Evolutionary conservation across 2,797 vertebrate genomes (phyloP), one percentile per base, ranked within the genome.

Genomic region (Lagodon rhomboides): DNA sequence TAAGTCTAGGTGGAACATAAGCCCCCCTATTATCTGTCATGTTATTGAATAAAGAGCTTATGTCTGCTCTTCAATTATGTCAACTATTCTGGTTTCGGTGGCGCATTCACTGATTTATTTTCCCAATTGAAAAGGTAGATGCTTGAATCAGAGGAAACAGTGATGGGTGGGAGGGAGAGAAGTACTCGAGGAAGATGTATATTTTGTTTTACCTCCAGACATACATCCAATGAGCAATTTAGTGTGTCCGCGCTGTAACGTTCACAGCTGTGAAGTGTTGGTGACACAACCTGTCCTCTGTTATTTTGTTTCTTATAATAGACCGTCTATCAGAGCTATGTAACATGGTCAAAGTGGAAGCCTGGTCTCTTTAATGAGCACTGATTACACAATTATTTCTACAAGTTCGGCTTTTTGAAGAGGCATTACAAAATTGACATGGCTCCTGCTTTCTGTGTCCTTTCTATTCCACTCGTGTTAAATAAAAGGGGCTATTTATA

Each of bases 1-100:
- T 85, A 90, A 80, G 85, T 70, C 87, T 91, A 94, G 93, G 91
- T 92, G 83, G 85, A 91, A 92, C 89, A 91, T 92, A 90, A 93
- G 84, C 81, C 86, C 38, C 58, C 69, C 82, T 87, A 89, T 95
- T 94, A 95, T 94, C 92, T 94, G 81, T 92, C 91, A 88, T 91
- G 90, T 94, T 93, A 95, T 94, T 95, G 85, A 95, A 95, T 95
- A 93, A 93, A 92, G 91, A 85, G 85, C 89, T 95, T 94, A 94
- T 51, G 73, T 65, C 78, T 89, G 80, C 78, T 90, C 83, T 82
- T 84, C 75, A 72, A 92, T 83, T 88, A 83, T 89, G 83, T 91
- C 87, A 91, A 82, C 93, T 94, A 93, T 92, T 94, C 85, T 88
- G 59, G 67, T 94, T 91, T 93, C 80, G 94, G 53, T 87, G 78